These are phyloP conservation scores for Scytalopus superciliaris DNA, from an alignment of 2,113 vertebrate species.

Conservation along the genomic window DNA sequence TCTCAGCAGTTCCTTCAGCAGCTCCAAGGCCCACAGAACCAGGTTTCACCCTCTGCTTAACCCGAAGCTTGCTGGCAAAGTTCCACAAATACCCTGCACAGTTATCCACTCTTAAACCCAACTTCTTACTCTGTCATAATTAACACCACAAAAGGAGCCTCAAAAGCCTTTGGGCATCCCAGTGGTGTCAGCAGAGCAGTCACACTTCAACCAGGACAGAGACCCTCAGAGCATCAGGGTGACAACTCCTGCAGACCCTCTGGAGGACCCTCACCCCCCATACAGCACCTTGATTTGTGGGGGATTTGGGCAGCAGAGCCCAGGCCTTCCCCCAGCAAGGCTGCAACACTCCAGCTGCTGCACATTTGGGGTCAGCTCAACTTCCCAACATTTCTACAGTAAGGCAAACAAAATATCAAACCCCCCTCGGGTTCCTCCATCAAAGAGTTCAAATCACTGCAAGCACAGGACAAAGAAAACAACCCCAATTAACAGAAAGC, in stretches of 20 bases:
- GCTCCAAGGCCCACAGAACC: neutral
- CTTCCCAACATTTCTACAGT: neutral
- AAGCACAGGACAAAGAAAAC: neutral
- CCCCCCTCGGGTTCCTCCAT: neutral
- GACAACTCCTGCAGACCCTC: neutral
- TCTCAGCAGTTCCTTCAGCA: no score
- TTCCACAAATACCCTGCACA: neutral
- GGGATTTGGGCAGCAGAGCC: neutral
- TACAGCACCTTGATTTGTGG: neutral
- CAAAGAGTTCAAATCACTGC: neutral
- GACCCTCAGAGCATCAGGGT: neutral
- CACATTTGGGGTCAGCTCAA: neutral
- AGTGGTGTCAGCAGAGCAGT: neutral
- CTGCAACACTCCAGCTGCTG: neutral
- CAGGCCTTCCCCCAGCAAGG: neutral
- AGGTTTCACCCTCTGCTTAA: neutral
- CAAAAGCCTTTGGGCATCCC: neutral
- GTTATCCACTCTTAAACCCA: neutral
- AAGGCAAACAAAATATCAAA: neutral
- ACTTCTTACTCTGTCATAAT: neutral
- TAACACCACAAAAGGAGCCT: neutral
- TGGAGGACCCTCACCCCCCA: neutral
- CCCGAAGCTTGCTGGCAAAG: neutral
- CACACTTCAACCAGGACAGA: neutral
- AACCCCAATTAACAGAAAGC: neutral